These are phyloP conservation scores for Nomada ferruginata DNA, from an alignment of 2,888 invertebrate genomes.

Conservation along the genomic window DNA sequence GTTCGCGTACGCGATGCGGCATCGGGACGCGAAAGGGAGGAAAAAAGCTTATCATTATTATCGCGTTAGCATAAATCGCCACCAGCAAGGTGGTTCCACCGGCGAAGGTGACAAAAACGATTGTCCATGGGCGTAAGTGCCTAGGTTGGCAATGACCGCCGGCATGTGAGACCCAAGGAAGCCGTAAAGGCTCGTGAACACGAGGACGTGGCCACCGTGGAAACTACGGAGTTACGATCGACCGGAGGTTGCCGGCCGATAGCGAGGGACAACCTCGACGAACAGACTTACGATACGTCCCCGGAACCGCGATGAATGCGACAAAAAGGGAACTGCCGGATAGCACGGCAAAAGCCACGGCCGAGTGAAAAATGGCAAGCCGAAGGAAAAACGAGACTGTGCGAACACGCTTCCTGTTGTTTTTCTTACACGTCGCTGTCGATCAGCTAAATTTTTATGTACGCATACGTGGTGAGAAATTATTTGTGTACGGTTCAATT, in stretches of 20 bases:
- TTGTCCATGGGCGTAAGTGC: conserved; percentile 60
- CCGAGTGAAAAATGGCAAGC: conserved; percentile 34
- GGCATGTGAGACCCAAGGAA: conserved; percentile 30
- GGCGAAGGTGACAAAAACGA: conserved; percentile 63
- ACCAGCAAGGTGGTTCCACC: conserved; percentile 12
- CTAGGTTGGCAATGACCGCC: conserved; percentile 65
- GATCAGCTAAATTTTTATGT: neutral
- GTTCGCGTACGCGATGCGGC: conserved; percentile 52
- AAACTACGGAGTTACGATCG: conserved; percentile 64
- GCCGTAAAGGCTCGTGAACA: conserved; percentile 70
- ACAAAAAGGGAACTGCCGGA: conserved; percentile 44
- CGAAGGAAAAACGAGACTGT: conserved; percentile 47
- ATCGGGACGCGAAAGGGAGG: conserved; percentile 54
- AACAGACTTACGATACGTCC: conserved; percentile 50
- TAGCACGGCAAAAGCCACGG: conserved; percentile 35
- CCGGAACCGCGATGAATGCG: conserved; percentile 59
- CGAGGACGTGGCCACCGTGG: conserved; percentile 68
- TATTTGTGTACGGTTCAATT: neutral
- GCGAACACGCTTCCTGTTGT: conserved; percentile 44
- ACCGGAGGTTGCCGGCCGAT: neutral
- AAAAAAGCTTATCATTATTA: conserved; percentile 73
- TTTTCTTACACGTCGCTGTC: conserved; percentile 35
- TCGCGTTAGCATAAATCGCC: conserved; percentile 72
- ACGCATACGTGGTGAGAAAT: neutral
- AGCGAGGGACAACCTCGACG: conserved; percentile 34